These are phyloP conservation scores for Sphaerophoria rueppellii DNA, from an alignment of 2,888 invertebrate genomes.

Conservation along the genomic window DNA sequence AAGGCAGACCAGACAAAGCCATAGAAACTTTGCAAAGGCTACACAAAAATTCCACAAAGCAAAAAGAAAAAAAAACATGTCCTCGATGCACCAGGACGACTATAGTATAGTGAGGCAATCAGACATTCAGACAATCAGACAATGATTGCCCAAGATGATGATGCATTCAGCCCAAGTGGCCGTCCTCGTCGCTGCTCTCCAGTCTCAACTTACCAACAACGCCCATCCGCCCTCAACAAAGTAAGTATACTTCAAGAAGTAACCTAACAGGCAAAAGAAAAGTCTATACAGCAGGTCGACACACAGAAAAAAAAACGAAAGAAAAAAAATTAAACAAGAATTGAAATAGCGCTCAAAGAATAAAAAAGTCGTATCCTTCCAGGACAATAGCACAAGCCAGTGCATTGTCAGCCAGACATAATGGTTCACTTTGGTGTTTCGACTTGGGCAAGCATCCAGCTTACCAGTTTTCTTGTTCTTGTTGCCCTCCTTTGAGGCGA, in stretches of 20 bases:
- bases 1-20: conserved; percentile 52
- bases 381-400: conserved; percentile 63
- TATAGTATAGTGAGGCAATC: conserved; percentile 48
- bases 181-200: conserved; percentile 2
- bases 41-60: background rate
- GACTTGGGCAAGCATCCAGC: conserved; percentile 71
- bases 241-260: conserved; percentile 60
- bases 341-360: background rate
- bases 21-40: conserved; percentile 35
- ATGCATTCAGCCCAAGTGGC: conserved; percentile 66
- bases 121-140: conserved; percentile 70
- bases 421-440: conserved; percentile 70
- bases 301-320: conserved; percentile 1
- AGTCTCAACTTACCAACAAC: background rate
- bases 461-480: conserved; percentile 55
- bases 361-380: conserved; percentile 59
- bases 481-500: conserved; percentile 19
- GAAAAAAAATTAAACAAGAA: background rate
- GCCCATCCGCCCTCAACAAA: conserved; percentile 14
- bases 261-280: conserved; percentile 34
- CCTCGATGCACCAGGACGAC: conserved; percentile 38
- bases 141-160: conserved; percentile 71
- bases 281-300: no score
- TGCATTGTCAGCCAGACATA: conserved; percentile 70
- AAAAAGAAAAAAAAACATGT: conserved; percentile 17